A percentile compares a stretch with the other conserved stretches of the same genome.
phyloP scores from a whole-genome alignment of 2,113 vertebrate genomes.

The Piprites chloris region DNA sequence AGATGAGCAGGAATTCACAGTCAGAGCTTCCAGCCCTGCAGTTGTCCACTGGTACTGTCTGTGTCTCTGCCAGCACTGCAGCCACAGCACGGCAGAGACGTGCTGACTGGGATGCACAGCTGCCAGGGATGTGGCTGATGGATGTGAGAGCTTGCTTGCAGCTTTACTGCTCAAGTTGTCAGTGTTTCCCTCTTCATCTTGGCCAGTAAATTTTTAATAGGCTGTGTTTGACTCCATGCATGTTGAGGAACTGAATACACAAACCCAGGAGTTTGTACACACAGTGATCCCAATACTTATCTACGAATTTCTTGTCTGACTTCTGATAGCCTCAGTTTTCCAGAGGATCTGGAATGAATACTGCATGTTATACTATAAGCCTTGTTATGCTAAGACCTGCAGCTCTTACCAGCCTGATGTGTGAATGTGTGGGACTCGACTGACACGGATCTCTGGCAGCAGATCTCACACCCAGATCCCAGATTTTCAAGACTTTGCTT shows the following conservation, averaged over 20 bases:
- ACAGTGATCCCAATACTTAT: not conserved
- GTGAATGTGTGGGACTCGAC: not conserved
- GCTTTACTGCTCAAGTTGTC: not conserved
- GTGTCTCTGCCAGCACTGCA: not conserved
- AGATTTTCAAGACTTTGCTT: not conserved
- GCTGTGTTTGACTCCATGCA: not conserved
- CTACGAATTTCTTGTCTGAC: not conserved
- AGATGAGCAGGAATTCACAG: not conserved
- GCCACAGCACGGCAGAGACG: not conserved
- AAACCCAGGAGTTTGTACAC: not conserved
- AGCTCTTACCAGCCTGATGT: not conserved
- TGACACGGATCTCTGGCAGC: not conserved
- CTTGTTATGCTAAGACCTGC: not conserved
- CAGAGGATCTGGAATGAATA: not conserved
- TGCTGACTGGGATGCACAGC: not conserved
- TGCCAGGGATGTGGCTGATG: not conserved
- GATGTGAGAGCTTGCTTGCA: not conserved
- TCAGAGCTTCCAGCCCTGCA: not conserved
- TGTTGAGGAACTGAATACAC: not conserved
- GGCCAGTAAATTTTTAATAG: not conserved
- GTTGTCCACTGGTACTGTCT: accelerated
- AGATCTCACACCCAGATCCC: not conserved
- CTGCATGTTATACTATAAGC: accelerated
- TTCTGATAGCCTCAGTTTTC: not conserved
- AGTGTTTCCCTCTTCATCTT: not conserved